Base-by-base conservation (phyloP, 1,140 invertebrate species). In the Microplitis demolitor region DNA sequence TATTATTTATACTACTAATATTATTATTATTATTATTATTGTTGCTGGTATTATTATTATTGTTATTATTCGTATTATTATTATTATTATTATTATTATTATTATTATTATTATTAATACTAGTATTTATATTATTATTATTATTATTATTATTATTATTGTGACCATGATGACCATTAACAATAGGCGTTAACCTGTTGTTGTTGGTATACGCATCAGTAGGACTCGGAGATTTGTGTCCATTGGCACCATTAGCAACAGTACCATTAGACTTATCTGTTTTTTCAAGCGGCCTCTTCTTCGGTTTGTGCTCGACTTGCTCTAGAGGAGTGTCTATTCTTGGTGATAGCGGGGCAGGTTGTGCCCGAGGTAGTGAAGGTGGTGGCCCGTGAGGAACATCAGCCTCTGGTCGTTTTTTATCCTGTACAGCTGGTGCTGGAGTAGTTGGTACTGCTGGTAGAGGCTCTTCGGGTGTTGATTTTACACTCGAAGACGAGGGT, bases 371-470 rank as follows among this genome's bases (percentile, higher is more conserved):
- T 4, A 89, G 80, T 11, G 85, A 87, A 1, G 86, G 86, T 14
- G 85, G 81, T 14, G 85, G 84, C 9, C 86, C 84, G 14, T 84
- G 81, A 4, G 85, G 84, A 2, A 86, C 78, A 13, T 81, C 83
- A 4, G 86, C 83, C 39, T 84, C 82, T 3, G 78, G 84, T 72
- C 77, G 85, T 73, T 89, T 88, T 73, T 89, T 89, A 35, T 89
- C 85, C 72, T 83, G 84, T 2, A 85, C 74, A 4, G 84, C 82
- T 9, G 88, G 86, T 1, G 88, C 85, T 5, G 86, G 87, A 0
- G 88, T 88, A 51, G 88, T 89, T 13, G 88, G 83, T 8, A 89
- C 85, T 4, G 87, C 87, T 4, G 88, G 87, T 31, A 88, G 83
- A 4, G 89, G 87, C 33, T 89, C 89, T n/a, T 87, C 82, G 0